A percentile compares a stretch with the other conserved stretches of the same genome.
Conservation (phyloP, 2,113 vertebrate genomes). For the Callocephalon fimbriatum region DNA sequence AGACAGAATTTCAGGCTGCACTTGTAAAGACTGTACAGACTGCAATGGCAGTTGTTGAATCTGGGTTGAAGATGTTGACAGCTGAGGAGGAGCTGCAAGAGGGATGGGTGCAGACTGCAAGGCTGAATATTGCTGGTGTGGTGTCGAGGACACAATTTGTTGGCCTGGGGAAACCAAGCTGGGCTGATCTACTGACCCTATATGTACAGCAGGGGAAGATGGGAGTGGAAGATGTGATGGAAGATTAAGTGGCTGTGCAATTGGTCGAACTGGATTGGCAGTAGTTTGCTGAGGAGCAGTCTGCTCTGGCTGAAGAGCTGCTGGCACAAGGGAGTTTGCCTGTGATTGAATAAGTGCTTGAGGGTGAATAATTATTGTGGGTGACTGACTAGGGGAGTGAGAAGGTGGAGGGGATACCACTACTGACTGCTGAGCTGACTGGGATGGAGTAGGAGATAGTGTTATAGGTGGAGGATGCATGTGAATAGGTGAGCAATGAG, state of each 20-base stretch:
- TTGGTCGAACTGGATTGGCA: constrained; percentile 51
- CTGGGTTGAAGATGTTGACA: constrained; percentile 80
- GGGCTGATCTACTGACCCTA: constrained; percentile 78
- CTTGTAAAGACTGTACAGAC: constrained; percentile 85
- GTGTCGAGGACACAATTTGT: constrained; percentile 71
- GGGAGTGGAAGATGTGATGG: constrained; percentile 75
- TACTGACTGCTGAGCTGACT: constrained; percentile 79
- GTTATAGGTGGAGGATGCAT: constrained; percentile 70
- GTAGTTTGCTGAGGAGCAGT: constrained; percentile 57
- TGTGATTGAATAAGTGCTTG: constrained; percentile 79
- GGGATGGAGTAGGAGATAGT: constrained; percentile 74
- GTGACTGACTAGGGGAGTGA: constrained; percentile 83
- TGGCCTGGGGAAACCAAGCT: constrained; percentile 71
- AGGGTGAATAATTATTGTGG: constrained; percentile 84
- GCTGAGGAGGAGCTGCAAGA: constrained; percentile 79
- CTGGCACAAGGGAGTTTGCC: constrained; percentile 82
- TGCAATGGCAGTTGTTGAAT: constrained; percentile 85
- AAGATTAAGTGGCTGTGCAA: constrained; percentile 66
- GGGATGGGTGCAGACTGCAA: constrained; percentile 76
- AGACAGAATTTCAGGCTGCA: constrained; percentile 87
- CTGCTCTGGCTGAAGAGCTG: constrained; percentile 78
- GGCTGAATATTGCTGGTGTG: constrained; percentile 76
- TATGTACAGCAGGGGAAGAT: constrained; percentile 74
- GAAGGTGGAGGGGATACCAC: constrained; percentile 83
- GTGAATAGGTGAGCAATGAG: constrained; percentile 79